Evolutionary conservation across 2,113 vertebrate genomes (phyloP), one percentile per base, ranked within the genome.

Genomic region (Genyomyrus donnyi): DNA sequence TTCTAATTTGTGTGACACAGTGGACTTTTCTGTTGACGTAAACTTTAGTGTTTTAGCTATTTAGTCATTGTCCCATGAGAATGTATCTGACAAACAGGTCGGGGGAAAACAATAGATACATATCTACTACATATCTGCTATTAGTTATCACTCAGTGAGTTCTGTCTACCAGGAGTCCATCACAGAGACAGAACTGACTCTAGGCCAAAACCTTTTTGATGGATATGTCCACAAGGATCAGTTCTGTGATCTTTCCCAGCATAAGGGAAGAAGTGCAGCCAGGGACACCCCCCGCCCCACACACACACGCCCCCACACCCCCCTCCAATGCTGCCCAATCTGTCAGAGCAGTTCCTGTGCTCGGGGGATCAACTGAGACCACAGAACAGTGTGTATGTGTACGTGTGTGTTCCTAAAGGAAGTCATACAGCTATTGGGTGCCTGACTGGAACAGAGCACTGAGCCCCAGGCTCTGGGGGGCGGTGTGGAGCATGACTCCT

Each of bases 1-100:
- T 88, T 88, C 35, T 88, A 88, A 45, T 45, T 88, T 56, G 53
- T 87, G 48, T n/a, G 85, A 87, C 85, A 87, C 85, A 35, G 85
- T 39, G 50, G 85, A 87, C 85, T 53, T 87, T 27, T 35, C 74
- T 80, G 74, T 87, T 87, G 50, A 87, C 27, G 50, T 87, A 35
- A 35, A 31, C 50, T 35, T 17, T 39, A 53, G 50, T 9, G 27
- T 27, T 56, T 87, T 87, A 86, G 84, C 85, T 1, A 17, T 27
- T 87, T 56, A 53, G 48, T 53, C 31, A 53, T 13, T 31, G 10
- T 52, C 50, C 50, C 50, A 53, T 27, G 50, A 35, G 13, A 39
- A 39, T 0, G 46, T 15, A 31, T 31, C n/a, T 27, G 85, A 86
- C 85, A 86, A 56, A 56, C 48, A 31, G 31, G 27, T 53, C 2